Conservation (phyloP, 2,888 invertebrate species). For the Archips crataeganus region DNA sequence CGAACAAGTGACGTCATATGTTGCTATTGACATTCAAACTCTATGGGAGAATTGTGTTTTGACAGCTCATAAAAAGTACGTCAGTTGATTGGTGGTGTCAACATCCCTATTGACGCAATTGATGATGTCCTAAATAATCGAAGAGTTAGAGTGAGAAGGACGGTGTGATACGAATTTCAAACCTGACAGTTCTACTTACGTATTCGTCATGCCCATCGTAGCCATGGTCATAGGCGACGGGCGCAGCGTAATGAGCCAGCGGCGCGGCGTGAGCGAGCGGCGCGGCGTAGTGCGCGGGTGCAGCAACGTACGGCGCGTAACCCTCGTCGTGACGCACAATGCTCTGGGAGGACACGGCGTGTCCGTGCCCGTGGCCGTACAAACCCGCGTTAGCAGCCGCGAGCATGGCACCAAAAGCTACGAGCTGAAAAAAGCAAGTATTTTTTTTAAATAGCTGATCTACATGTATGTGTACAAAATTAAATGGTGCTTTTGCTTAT, state of each 20-base stretch:
- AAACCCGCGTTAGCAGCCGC: conserved; percentile 78
- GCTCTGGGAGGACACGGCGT: conserved; percentile 73
- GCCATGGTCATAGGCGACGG: conserved; percentile 48
- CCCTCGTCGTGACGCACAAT: conserved; percentile 70
- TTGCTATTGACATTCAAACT: too few relatives aligned
- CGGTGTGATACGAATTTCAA: too few relatives aligned
- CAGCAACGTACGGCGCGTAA: conserved; percentile 51
- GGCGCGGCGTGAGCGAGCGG: conserved; percentile 58
- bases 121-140: background rate
- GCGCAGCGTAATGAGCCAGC: conserved; percentile 54
- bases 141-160: background rate
- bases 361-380: conserved; percentile 56
- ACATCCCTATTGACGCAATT: too few relatives aligned
- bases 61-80: too few relatives aligned
- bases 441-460: background rate
- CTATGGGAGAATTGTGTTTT: too few relatives aligned
- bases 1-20: too few relatives aligned
- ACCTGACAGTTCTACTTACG: conserved; percentile 50
- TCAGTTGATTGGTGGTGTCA: too few relatives aligned
- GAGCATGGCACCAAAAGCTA: conserved; percentile 74
- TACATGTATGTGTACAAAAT: too few relatives aligned
- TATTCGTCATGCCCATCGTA: conserved; percentile 59
- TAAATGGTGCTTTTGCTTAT: too few relatives aligned
- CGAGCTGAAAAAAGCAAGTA: conserved; percentile 63
- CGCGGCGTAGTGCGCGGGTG: conserved; percentile 60